phyloP scores from a whole-genome alignment of 1,140 invertebrate genomes.

The Drosophila micromelanica region DNA sequence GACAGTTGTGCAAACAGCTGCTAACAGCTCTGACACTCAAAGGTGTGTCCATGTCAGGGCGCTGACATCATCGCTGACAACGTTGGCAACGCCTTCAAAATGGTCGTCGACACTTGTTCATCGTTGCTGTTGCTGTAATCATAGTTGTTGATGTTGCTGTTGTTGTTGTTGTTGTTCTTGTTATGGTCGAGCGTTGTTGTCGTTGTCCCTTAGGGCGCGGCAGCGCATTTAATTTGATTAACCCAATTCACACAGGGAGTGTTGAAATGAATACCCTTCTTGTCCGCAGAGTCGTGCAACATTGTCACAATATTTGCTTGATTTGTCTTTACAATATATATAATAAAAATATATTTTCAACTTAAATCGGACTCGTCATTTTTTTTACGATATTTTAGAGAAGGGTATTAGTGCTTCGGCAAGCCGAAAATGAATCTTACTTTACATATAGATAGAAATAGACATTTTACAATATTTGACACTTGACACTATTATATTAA shows the following conservation, averaged over 20 bases:
- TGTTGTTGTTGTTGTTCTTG: constrained; percentile 18
- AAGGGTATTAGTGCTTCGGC: constrained; percentile 5
- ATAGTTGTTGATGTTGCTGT: constrained; percentile 7
- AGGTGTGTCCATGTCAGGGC: constrained; percentile 65
- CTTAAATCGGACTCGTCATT: not conserved
- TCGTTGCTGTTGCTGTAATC: constrained; percentile 19
- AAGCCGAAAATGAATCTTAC: constrained; percentile 9
- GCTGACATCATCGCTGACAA: constrained; percentile 74
- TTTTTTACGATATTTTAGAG: not conserved
- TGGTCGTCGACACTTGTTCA: constrained; percentile 37
- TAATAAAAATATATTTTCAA: not conserved
- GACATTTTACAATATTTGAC: constrained; percentile 9
- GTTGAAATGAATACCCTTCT: constrained; percentile 35
- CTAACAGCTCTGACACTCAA: constrained; percentile 66
- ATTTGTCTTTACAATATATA: not conserved
- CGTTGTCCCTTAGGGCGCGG: constrained; percentile 59
- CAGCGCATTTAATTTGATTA: constrained; percentile 80
- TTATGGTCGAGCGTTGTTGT: constrained; percentile 26
- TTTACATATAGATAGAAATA: not conserved
- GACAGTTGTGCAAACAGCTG: constrained; percentile 62
- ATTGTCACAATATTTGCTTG: constrained; percentile 3
- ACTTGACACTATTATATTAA: constrained; percentile 19
- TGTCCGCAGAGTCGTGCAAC: not conserved
- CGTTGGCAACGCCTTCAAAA: constrained; percentile 66
- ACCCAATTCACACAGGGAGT: constrained; percentile 61